These are phyloP conservation scores for Brachymystax lenok DNA, from an alignment of 2,797 vertebrate genomes.

Conservation along the genomic window DNA sequence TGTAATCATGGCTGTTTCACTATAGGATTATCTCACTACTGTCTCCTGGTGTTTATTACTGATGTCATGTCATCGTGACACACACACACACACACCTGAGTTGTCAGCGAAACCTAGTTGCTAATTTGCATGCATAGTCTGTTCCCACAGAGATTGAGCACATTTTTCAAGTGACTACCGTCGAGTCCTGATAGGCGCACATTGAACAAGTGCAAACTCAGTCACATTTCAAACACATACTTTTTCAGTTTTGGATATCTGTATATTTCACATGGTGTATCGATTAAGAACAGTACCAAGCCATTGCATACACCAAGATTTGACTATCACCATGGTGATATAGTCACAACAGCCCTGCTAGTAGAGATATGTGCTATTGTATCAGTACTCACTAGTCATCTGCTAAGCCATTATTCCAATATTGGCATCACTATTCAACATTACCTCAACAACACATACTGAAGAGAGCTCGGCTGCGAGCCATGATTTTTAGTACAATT, in stretches of 20 bases:
- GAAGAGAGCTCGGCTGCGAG: background rate
- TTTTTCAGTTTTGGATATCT: background rate
- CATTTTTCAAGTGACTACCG: no score
- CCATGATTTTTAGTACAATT: conserved; percentile 3
- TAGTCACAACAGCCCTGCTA: background rate
- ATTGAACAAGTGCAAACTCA: no score
- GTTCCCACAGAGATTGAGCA: no score
- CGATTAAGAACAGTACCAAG: background rate
- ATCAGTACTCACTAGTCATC: background rate
- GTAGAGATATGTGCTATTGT: background rate
- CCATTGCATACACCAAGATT: background rate
- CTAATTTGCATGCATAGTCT: no score
- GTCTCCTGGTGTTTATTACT: background rate
- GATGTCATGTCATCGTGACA: conserved; percentile 36
- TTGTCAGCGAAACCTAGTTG: no score
- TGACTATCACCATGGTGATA: background rate
- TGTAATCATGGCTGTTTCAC: no score
- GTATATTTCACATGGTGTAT: background rate
- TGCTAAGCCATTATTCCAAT: background rate
- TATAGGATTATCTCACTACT: no score
- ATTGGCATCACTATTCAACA: background rate
- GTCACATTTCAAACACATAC: background rate
- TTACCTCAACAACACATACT: conserved; percentile 4
- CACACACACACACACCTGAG: conserved; percentile 3
- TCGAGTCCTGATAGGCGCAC: no score